These are phyloP conservation scores for Patella pellucida DNA, from an alignment of 2,888 invertebrate species.

Conservation along the genomic window DNA sequence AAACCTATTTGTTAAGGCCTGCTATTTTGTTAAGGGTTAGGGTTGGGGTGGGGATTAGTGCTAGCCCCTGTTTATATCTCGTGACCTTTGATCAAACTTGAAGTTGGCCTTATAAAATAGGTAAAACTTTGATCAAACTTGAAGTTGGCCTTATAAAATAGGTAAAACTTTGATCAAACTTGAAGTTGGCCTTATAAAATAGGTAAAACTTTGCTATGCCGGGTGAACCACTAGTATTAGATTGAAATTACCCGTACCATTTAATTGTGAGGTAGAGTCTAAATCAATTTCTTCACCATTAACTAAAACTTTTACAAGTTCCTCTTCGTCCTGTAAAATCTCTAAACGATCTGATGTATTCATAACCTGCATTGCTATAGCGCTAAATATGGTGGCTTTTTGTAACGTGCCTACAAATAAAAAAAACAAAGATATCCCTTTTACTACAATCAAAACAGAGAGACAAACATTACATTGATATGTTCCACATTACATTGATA, in stretches of 20 bases:
- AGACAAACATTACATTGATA: too few species aligned
- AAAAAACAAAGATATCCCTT: background rate
- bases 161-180: background rate
- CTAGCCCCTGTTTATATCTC: too few species aligned
- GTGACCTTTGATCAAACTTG: background rate
- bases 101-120: too few species aligned
- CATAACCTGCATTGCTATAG: slow-evolving; percentile 47
- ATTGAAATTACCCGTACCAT: slow-evolving; percentile 37
- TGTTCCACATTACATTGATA: too few species aligned
- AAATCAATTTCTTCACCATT: slow-evolving; percentile 33
- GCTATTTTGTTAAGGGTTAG: too few species aligned
- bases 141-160: too few species aligned
- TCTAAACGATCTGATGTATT: slow-evolving; percentile 46
- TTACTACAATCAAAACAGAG: background rate
- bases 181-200: background rate
- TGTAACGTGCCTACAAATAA: slow-evolving; percentile 46
- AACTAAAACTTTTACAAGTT: slow-evolving; percentile 41
- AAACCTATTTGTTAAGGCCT: too few species aligned
- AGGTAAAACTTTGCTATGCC: background rate
- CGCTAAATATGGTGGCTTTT: slow-evolving; percentile 58
- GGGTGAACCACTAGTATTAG: background rate
- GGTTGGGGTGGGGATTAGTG: too few species aligned
- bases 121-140: too few species aligned
- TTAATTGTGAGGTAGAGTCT: slow-evolving; percentile 47
- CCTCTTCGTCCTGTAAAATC: slow-evolving; percentile 34